phyloP scores from a whole-genome alignment of 1,140 invertebrate species.

The Lamellibrachia luymesi region DNA sequence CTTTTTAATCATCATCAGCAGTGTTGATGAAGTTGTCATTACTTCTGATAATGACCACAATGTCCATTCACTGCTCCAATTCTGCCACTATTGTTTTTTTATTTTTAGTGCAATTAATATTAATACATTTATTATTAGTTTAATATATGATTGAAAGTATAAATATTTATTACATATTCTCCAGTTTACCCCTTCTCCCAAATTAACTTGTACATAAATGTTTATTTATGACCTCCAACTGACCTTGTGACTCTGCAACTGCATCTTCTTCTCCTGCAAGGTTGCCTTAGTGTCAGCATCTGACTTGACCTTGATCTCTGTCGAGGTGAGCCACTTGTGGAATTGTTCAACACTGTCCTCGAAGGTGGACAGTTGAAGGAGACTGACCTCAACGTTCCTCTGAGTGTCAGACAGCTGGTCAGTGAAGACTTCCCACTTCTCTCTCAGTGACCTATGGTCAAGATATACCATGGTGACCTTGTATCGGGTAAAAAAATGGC shows the following conservation, averaged over 20 bases:
- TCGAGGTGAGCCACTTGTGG: conserved; percentile 87
- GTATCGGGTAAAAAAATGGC: not conserved
- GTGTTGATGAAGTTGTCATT: no score
- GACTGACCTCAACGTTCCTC: conserved; percentile 81
- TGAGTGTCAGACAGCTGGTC: conserved; percentile 80
- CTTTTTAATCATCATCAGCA: no score
- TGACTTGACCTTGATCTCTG: conserved; percentile 85
- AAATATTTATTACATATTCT: not conserved
- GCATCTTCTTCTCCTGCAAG: conserved; percentile 89
- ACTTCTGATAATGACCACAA: no score
- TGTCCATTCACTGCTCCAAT: no score
- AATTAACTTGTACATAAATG: not conserved
- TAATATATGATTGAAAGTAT: not conserved
- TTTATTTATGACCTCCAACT: not conserved
- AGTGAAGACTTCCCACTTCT: conserved; percentile 67
- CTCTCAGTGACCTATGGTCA: conserved; percentile 68
- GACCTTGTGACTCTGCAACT: conserved; percentile 90
- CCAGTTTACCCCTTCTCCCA: not conserved
- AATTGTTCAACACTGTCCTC: conserved; percentile 70
- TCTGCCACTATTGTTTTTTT: not conserved
- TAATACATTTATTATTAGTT: not conserved
- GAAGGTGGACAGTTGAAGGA: conserved; percentile 50
- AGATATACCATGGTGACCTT: not conserved
- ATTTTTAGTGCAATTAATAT: not conserved
- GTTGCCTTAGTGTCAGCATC: conserved; percentile 88